Percentiles rank a stretch among this genome's conserved stretches.
Evolutionary conservation across 2,888 invertebrate genomes (phyloP).

Genomic region (Gibbula magus): DNA sequence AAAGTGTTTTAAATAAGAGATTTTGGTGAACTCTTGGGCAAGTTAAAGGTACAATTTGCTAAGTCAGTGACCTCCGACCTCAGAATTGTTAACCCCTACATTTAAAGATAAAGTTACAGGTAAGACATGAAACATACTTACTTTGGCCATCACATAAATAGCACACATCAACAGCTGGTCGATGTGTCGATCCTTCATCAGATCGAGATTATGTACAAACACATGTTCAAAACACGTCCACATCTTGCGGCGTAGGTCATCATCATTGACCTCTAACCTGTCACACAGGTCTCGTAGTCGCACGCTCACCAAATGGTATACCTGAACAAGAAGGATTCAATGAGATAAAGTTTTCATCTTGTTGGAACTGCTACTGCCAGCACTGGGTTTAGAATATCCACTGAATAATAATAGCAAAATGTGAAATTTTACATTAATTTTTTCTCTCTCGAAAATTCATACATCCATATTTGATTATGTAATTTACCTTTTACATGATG

Average conservation of each 20-base stretch:
- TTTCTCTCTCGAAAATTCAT: too few species aligned
- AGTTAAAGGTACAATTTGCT: not conserved
- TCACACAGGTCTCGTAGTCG: conserved; percentile 93
- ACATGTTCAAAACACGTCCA: conserved; percentile 98
- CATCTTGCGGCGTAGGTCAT: conserved; percentile 84
- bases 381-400: too few species aligned
- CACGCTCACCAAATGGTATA: conserved; percentile 94
- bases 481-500: not conserved
- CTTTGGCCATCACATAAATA: conserved; percentile 94
- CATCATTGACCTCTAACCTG: conserved; percentile 82
- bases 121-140: conserved; percentile 67
- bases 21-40: not conserved
- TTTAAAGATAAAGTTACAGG: not conserved
- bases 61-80: not conserved
- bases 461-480: too few species aligned
- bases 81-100: not conserved
- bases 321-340: conserved; percentile 78
- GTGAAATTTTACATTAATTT: too few species aligned
- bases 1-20: too few species aligned
- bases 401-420: too few species aligned
- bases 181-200: conserved; percentile 94
- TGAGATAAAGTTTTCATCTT: too few species aligned
- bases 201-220: conserved; percentile 86
- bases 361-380: too few species aligned
- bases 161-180: conserved; percentile 99